A percentile compares a stretch with the other conserved stretches of the same genome.
Evolutionary conservation across 2,888 invertebrate species (phyloP).

Genomic region (Cosmia trapezina): DNA sequence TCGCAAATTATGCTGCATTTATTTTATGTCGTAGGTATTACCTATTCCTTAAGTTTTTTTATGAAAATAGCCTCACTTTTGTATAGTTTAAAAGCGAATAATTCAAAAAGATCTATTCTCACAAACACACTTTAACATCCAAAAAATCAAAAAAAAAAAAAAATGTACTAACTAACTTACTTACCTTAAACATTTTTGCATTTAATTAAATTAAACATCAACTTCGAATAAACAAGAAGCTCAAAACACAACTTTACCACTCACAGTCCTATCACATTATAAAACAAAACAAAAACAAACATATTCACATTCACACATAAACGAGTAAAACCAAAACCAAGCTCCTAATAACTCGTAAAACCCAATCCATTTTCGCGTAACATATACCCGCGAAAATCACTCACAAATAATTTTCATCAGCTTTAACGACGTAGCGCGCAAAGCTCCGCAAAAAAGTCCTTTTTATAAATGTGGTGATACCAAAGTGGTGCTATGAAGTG

Average conservation of each 20-base stretch:
- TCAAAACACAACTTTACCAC: slow-evolving; percentile 31
- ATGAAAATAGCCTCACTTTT: not conserved
- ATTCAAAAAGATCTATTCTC: not conserved
- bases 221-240: slow-evolving; percentile 11
- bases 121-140: not conserved
- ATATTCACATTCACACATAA: not conserved
- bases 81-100: not conserved
- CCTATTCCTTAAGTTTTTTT: slow-evolving; percentile 7
- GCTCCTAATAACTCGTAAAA: not conserved
- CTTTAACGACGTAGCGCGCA: slow-evolving; percentile 36
- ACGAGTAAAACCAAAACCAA: not conserved
- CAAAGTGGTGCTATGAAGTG: slow-evolving; percentile 77
- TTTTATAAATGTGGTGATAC: slow-evolving; percentile 54
- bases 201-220: not conserved
- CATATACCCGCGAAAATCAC: slow-evolving; percentile 6
- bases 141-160: not conserved
- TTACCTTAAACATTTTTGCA: slow-evolving; percentile 15
- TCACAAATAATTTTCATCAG: slow-evolving; percentile 33
- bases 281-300: slow-evolving; percentile 32
- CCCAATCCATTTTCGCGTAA: not conserved
- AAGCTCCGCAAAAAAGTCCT: slow-evolving; percentile 31
- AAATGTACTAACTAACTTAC: not conserved
- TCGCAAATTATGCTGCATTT: slow-evolving; percentile 30
- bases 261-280: slow-evolving; percentile 18
- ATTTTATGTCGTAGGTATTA: not conserved